Evolutionary conservation across 2,113 vertebrate species (phyloP).

Genomic region (Muntiacus muntjak): DNA sequence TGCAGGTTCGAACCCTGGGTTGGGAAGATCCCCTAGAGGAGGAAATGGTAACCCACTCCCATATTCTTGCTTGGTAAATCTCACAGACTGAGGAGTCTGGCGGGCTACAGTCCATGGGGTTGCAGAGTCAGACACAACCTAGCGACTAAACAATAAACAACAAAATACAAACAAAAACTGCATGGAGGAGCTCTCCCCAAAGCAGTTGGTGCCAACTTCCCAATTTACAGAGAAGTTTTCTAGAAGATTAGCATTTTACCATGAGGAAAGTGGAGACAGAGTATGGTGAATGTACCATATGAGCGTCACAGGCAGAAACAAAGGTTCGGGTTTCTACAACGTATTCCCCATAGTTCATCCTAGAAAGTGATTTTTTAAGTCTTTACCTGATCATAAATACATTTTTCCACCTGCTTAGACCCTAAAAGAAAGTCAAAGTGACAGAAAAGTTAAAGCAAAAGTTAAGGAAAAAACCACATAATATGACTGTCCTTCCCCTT

Average conservation of each 20-base stretch:
- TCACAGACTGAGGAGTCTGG: not conserved
- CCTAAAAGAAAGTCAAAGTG: constrained; percentile 8
- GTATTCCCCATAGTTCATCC: not conserved
- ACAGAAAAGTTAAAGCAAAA: not conserved
- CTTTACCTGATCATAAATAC: not conserved
- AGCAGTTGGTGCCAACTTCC: not conserved
- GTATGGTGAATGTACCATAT: not conserved
- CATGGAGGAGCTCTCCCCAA: not conserved
- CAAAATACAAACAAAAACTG: not conserved
- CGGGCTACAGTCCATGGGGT: not conserved
- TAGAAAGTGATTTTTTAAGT: constrained; percentile 3
- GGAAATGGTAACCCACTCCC: not conserved
- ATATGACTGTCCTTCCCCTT: not conserved
- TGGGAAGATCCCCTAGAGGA: not conserved
- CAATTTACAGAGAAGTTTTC: not conserved
- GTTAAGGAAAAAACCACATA: not conserved
- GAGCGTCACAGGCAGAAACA: not conserved
- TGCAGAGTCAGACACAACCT: not conserved
- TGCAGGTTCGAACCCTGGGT: not conserved
- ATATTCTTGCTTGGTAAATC: not conserved
- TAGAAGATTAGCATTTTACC: not conserved
- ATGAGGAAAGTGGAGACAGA: not conserved
- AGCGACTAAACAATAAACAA: not conserved
- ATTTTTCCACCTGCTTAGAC: not conserved
- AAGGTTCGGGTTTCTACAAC: not conserved